Percentiles rank a stretch among this genome's conserved stretches.
Evolutionary conservation across 1,140 invertebrate genomes (phyloP).

Genomic region (Drosophila pandora): DNA sequence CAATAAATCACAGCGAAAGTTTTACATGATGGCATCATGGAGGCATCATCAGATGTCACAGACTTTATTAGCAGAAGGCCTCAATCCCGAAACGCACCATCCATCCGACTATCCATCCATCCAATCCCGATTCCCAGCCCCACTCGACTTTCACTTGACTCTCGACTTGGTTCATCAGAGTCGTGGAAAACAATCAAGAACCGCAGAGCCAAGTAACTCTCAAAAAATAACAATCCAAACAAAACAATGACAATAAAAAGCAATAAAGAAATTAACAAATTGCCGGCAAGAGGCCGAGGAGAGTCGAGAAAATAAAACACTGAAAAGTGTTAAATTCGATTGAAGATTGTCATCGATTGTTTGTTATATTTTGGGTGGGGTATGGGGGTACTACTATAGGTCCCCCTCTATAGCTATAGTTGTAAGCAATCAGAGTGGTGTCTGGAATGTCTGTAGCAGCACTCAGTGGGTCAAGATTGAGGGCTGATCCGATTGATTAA

Average conservation of each 20-base stretch:
- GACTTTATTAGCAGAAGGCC: conserved; percentile 43
- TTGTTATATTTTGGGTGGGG: conserved; percentile 10
- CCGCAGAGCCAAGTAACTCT: too few relatives aligned
- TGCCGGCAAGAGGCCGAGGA: conserved; percentile 25
- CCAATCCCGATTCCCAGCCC: conserved; percentile 51
- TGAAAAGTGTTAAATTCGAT: conserved; percentile 77
- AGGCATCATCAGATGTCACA: conserved; percentile 52
- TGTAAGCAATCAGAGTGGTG: conserved; percentile 56
- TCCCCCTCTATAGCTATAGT: not conserved
- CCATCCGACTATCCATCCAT: conserved; percentile 15
- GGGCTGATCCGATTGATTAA: conserved; percentile 72
- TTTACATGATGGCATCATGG: conserved; percentile 22
- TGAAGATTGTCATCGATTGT: conserved; percentile 71
- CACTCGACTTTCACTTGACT: conserved; percentile 23
- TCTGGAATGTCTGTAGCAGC: conserved; percentile 20
- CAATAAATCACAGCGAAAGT: conserved; percentile 79
- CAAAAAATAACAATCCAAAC: conserved; percentile 17
- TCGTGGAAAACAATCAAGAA: conserved; percentile 19
- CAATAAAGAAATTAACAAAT: conserved; percentile 82
- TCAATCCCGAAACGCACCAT: conserved; percentile 47
- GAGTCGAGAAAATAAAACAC: conserved; percentile 36
- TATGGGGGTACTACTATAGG: not conserved
- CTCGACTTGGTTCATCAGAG: conserved; percentile 29
- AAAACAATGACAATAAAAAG: conserved; percentile 72
- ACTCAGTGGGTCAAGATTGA: conserved; percentile 73